These are phyloP conservation scores for Carterocephalus palaemon DNA, from an alignment of 2,888 invertebrate species.

Conservation along the genomic window DNA sequence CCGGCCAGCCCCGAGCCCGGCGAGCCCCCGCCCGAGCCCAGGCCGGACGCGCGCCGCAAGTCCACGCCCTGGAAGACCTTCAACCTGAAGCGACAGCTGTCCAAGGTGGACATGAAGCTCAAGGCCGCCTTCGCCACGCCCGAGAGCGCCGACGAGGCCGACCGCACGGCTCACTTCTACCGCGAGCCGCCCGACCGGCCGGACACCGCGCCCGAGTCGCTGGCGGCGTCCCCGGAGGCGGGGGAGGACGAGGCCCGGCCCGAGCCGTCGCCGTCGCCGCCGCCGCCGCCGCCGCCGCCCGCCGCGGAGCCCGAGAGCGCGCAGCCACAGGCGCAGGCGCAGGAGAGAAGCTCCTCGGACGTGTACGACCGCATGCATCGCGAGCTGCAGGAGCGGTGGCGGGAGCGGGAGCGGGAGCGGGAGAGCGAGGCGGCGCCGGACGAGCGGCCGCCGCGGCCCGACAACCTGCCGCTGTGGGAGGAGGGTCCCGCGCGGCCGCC, in stretches of 20 bases:
- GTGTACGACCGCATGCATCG: conserved; percentile 66
- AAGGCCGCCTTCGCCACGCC: conserved; percentile 81
- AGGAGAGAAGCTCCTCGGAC: conserved; percentile 53
- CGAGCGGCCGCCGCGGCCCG: conserved; percentile 71
- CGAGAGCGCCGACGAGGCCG: conserved; percentile 53
- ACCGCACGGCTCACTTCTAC: conserved; percentile 61
- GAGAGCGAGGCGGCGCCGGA: conserved; percentile 35
- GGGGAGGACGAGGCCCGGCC: conserved; percentile 39
- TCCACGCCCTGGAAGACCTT: conserved; percentile 88
- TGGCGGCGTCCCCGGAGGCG: conserved; percentile 41
- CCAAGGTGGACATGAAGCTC: conserved; percentile 86
- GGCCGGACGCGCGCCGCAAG: conserved; percentile 78
- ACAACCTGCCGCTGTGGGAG: conserved; percentile 80
- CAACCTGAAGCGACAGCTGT: conserved; percentile 89
- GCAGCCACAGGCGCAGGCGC: no score
- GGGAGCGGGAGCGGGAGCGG: conserved; percentile 53
- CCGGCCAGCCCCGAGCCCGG: conserved; percentile 44
- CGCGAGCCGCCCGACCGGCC: conserved; percentile 49
- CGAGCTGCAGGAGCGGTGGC: conserved; percentile 70
- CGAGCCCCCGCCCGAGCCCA: conserved; percentile 42
- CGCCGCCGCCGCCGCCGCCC: no score
- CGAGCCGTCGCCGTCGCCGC: no score
- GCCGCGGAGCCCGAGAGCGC: no score
- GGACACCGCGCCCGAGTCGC: conserved; percentile 44
- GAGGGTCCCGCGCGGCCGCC: conserved; percentile 65